Evolutionary conservation across 2,797 vertebrate genomes (phyloP).

Genomic region (Crax fasciolata): DNA sequence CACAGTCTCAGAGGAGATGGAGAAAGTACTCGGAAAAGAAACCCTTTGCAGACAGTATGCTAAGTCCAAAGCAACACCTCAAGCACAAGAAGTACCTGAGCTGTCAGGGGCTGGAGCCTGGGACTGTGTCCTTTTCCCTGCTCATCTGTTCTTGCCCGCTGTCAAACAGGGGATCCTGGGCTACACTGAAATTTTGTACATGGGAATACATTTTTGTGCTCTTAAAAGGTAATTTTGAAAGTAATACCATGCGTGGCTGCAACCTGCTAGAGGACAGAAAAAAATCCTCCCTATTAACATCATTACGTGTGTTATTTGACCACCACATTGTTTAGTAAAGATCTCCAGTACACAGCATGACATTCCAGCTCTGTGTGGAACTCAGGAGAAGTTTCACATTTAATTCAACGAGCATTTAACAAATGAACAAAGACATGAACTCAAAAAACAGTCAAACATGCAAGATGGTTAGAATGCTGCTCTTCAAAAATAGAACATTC

Average conservation of each 20-base stretch:
- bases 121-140: not conserved
- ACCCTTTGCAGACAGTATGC: not conserved
- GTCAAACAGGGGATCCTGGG: not conserved
- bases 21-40: not conserved
- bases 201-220: not conserved
- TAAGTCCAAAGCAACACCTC: not conserved
- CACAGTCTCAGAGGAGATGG: not conserved
- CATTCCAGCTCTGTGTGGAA: not conserved
- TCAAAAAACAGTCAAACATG: not conserved
- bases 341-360: not conserved
- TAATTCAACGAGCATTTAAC: conserved; percentile 38
- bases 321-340: not conserved
- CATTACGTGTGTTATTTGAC: not conserved
- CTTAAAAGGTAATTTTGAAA: not conserved
- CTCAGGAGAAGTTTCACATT: not conserved
- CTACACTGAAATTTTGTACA: not conserved
- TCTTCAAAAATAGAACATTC: conserved; percentile 39
- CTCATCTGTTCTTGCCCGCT: not conserved
- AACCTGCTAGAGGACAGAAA: not conserved
- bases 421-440: conserved; percentile 22
- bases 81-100: not conserved
- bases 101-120: not conserved
- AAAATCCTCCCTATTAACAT: accelerated
- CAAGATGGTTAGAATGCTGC: not conserved
- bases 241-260: not conserved